phyloP scores from a whole-genome alignment of 2,888 invertebrate species.

The Platypus cylindrus region DNA sequence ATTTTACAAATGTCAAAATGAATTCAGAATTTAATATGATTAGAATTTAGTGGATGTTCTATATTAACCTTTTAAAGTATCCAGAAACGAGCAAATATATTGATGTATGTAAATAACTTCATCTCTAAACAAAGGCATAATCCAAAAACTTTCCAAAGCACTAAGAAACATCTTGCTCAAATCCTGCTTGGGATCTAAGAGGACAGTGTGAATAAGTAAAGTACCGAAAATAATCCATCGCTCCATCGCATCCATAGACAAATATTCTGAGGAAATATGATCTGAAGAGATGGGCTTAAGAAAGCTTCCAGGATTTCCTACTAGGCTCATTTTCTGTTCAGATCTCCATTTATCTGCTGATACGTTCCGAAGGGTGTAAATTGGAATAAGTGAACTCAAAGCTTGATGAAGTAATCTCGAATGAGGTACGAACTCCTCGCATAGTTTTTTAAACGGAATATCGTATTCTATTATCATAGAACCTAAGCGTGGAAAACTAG shows the following conservation, averaged over 20 bases:
- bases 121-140: conserved; percentile 87
- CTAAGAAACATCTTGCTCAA: conserved; percentile 83
- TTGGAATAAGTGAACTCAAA: conserved; percentile 72
- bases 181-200: conserved; percentile 48
- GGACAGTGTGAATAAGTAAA: conserved; percentile 76
- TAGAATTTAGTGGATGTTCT: conserved; percentile 1
- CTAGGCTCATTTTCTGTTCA: conserved; percentile 83
- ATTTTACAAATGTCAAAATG: too few relatives aligned
- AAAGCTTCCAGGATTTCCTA: conserved; percentile 88
- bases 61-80: conserved; percentile 64
- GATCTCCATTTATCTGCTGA: conserved; percentile 91
- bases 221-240: conserved; percentile 95
- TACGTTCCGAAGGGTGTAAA: conserved; percentile 81
- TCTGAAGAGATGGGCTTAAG: conserved; percentile 90
- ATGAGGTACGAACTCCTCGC: conserved; percentile 95
- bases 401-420: conserved; percentile 76
- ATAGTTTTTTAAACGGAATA: conserved; percentile 83
- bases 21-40: background rate
- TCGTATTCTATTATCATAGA: conserved; percentile 98
- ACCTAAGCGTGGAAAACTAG: conserved; percentile 88
- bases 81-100: conserved; percentile 86
- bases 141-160: conserved; percentile 88
- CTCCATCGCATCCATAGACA: conserved; percentile 91
- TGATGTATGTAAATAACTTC: conserved; percentile 94
- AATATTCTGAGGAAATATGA: conserved; percentile 93